Percentiles rank a stretch among this genome's conserved stretches.
phyloP scores from a whole-genome alignment of 2,888 invertebrate genomes.

The Anthophora plumipes region DNA sequence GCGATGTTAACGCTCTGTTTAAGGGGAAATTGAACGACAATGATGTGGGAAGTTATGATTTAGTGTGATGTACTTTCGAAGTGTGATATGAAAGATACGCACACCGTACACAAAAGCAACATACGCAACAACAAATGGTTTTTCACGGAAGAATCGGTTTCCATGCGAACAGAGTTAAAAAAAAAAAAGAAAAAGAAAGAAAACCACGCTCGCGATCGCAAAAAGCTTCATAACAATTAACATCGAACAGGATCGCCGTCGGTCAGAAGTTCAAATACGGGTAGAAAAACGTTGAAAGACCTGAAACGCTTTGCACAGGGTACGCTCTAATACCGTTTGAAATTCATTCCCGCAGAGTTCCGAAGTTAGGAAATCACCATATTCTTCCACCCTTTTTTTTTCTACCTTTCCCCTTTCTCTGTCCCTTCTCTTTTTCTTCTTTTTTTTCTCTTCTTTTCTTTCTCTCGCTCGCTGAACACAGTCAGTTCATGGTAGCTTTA shows the following conservation, averaged over 20 bases:
- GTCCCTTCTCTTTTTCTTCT: neutral
- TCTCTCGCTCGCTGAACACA: slow-evolving; percentile 19
- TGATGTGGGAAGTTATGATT: too few relatives aligned
- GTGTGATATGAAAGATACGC: too few relatives aligned
- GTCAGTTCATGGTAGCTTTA: slow-evolving; percentile 61
- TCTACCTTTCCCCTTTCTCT: neutral
- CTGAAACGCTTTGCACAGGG: slow-evolving; percentile 32
- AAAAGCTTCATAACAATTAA: slow-evolving; percentile 53
- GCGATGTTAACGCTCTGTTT: neutral
- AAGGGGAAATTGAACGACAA: too few relatives aligned
- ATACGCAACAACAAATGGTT: too few relatives aligned
- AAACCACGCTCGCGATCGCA: too few relatives aligned
- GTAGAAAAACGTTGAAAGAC: slow-evolving; percentile 43
- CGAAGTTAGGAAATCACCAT: slow-evolving; percentile 66
- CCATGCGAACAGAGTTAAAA: neutral
- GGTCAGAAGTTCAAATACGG: slow-evolving; percentile 39
- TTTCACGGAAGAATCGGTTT: slow-evolving; percentile 15
- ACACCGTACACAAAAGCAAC: too few relatives aligned
- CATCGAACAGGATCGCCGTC: slow-evolving; percentile 36
- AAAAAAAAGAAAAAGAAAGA: too few relatives aligned
- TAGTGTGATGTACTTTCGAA: too few relatives aligned
- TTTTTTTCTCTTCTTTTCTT: too few relatives aligned
- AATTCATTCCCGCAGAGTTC: slow-evolving; percentile 45
- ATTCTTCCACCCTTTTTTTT: slow-evolving; percentile 38
- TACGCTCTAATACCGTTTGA: slow-evolving; percentile 54